These are phyloP conservation scores for Sebastes matsubarae DNA, from an alignment of 2,797 vertebrate species.

Conservation along the genomic window DNA sequence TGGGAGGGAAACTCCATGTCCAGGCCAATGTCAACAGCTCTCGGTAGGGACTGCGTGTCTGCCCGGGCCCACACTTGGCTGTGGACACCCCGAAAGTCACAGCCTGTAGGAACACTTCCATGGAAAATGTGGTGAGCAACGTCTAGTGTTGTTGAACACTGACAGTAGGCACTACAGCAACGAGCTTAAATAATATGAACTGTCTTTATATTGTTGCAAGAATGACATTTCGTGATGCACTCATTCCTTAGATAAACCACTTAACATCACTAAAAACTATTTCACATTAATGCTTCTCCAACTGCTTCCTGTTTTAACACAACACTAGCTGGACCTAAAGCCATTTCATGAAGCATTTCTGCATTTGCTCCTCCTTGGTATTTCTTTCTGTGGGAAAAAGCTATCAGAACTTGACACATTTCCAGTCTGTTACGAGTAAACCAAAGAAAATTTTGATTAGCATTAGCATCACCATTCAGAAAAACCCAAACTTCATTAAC, in stretches of 20 bases:
- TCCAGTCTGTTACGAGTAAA: not conserved
- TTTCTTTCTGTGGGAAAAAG: not conserved
- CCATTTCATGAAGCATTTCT: not conserved
- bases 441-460: not conserved
- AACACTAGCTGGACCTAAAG: not conserved
- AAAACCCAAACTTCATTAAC: not conserved
- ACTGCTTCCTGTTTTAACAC: not conserved
- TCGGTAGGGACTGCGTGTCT: conserved; percentile 39
- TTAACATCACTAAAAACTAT: not conserved
- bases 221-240: not conserved
- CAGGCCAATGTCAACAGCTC: conserved; percentile 71
- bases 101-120: conserved; percentile 53
- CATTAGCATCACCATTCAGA: not conserved
- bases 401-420: not conserved
- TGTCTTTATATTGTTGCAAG: not conserved
- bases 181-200: not conserved
- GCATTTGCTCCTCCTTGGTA: not conserved
- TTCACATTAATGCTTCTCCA: not conserved
- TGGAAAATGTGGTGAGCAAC: conserved; percentile 63
- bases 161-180: not conserved
- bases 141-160: conserved; percentile 28
- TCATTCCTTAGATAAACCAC: not conserved
- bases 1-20: conserved; percentile 62
- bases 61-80: conserved; percentile 52
- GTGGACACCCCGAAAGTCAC: conserved; percentile 51